These are phyloP conservation scores for Aplocera efformata DNA, from an alignment of 2,888 invertebrate species.

Conservation along the genomic window DNA sequence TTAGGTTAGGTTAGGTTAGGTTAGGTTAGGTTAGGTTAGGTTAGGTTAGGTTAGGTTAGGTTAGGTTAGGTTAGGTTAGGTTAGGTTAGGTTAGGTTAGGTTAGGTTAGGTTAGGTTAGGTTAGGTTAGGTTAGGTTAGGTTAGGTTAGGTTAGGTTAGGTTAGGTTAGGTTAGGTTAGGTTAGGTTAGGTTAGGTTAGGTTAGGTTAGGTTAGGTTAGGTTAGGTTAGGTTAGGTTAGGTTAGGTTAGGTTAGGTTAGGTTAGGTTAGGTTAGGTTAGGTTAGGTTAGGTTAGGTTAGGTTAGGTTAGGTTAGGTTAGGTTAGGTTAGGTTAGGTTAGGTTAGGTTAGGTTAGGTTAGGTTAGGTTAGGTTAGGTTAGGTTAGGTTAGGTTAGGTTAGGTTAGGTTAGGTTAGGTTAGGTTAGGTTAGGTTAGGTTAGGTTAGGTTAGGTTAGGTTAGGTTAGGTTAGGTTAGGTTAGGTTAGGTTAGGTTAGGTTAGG, in stretches of 20 bases:
- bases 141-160: conserved; percentile 21
- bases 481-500: conserved; percentile 9
- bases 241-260: conserved; percentile 8
- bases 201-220: conserved; percentile 10
- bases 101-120: conserved; percentile 15
- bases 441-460: conserved; percentile 12
- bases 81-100: conserved; percentile 11
- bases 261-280: conserved; percentile 16
- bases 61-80: conserved; percentile 21
- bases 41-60: conserved; percentile 17
- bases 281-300: conserved; percentile 19
- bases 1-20: conserved; percentile 20
- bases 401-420: conserved; percentile 14
- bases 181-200: conserved; percentile 31
- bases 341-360: conserved; percentile 19
- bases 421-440: conserved; percentile 14
- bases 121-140: conserved; percentile 21
- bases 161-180: conserved; percentile 23
- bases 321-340: conserved; percentile 19
- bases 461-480: conserved; percentile 11
- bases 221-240: conserved; percentile 16
- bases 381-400: conserved; percentile 13
- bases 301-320: conserved; percentile 21
- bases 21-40: conserved; percentile 23
- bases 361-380: conserved; percentile 12